Evolutionary conservation across 2,888 invertebrate genomes (phyloP), one percentile per base, ranked within the genome.

Genomic region (Helleia helle): DNA sequence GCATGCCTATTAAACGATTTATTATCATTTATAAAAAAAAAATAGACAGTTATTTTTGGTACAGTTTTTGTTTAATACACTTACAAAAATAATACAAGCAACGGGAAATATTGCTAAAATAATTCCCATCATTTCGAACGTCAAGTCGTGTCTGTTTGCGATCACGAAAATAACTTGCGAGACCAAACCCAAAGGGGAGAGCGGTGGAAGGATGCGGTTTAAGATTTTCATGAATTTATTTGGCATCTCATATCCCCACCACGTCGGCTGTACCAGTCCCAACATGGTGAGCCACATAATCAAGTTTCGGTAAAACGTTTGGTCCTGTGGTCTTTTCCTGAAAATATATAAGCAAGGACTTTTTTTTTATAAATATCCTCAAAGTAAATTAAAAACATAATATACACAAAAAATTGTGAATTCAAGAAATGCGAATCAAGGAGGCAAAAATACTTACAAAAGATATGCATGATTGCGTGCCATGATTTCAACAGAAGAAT

Each of bases 31-130:
- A n/a, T n/a, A n/a, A n/a, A n/a, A n/a, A 18, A 18, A 18, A 26
- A n/a, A 26, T 25, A n/a, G 1, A 25, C 25, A n/a, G n/a, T 25
- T 25, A 25, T 8, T 25, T 1, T n/a, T 25, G 3, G 1, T 3
- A 9, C 3, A 25, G 7, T 25, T n/a, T n/a, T n/a, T 24, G 8
- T n/a, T 2, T 24, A 7, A 34, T 8, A 12, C 7, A 34, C 34
- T 34, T 12, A 34, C 34, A 9, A 34, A 34, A 18, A 34, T 12
- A 8, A 34, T 12, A 18, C 34, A 34, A 12, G 34, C 22, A 8
- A 34, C 34, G 4, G 34, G 34, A 34, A 34, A 34, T 12, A 34
- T 34, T 4, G 34, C 12, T 1, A 34, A 34, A 22, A 34, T 34
- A 0, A 34, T 34, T 0, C 22, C 34, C 22, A 34, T 6, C 6